phyloP scores from a whole-genome alignment of 2,113 vertebrate genomes.

The Triplophysa siluroides region DNA sequence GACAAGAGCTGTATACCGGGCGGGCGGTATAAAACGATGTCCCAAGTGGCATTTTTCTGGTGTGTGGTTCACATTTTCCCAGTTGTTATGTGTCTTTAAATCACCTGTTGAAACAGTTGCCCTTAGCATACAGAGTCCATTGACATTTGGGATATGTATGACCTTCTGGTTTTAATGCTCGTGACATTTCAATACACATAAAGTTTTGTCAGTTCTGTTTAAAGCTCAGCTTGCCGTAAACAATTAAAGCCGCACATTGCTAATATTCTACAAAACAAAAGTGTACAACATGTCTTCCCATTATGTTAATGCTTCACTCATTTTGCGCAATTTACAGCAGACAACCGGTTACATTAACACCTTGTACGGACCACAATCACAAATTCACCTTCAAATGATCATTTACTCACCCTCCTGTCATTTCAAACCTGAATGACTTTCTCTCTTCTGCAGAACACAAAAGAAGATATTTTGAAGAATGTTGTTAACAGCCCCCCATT shows the following conservation, averaged over 20 bases:
- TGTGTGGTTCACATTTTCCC: background rate
- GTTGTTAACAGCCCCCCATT: no score
- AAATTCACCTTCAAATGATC: no score
- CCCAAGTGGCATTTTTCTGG: background rate
- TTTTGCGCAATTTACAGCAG: background rate
- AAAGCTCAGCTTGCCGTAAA: background rate
- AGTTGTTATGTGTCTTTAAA: background rate
- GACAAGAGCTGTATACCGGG: conserved; percentile 9
- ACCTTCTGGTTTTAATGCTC: conserved; percentile 13
- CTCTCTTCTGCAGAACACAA: no score
- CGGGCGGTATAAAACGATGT: background rate
- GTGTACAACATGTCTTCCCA: no score
- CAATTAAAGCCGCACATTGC: no score
- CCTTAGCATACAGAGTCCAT: background rate
- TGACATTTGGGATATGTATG: conserved; percentile 4
- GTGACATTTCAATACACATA: background rate
- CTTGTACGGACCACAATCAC: no score
- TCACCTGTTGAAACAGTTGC: conserved; percentile 6
- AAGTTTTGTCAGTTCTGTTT: background rate
- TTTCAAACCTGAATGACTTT: no score
- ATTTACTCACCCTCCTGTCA: no score
- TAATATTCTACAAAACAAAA: no score
- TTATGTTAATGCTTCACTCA: background rate
- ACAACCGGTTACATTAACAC: no score
- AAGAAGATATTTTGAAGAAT: no score